phyloP scores from a whole-genome alignment of 2,888 invertebrate species.

The Lottia gigantea region DNA sequence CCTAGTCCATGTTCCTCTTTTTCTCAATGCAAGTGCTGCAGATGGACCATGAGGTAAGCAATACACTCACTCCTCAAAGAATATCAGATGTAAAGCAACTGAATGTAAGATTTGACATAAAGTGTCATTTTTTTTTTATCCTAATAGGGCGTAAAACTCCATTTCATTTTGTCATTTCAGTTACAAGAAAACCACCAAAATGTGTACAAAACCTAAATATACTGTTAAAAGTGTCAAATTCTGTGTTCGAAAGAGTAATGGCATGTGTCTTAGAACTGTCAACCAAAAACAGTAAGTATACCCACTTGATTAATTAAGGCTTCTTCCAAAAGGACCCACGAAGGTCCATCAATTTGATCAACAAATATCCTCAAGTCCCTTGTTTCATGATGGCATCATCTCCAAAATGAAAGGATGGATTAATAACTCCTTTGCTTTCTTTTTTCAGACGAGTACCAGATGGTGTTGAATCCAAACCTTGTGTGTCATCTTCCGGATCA shows the following conservation, averaged over 20 bases:
- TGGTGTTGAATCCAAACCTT: background rate
- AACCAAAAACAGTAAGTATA: background rate
- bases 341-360: background rate
- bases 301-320: background rate
- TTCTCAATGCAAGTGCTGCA: background rate
- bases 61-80: too few relatives aligned
- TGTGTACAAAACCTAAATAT: background rate
- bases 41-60: background rate
- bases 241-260: background rate
- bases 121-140: too few relatives aligned
- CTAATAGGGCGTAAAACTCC: too few relatives aligned
- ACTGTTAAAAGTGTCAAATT: background rate
- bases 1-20: background rate
- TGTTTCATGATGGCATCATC: too few relatives aligned
- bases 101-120: too few relatives aligned
- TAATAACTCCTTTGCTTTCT: background rate
- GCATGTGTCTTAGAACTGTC: background rate
- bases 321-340: too few relatives aligned
- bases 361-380: too few relatives aligned
- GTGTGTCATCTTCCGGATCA: background rate
- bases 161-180: background rate
- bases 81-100: too few relatives aligned
- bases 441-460: background rate
- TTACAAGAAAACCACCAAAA: background rate
- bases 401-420: too few relatives aligned